These are phyloP conservation scores for Tyria jacobaeae DNA, from an alignment of 2,888 invertebrate genomes.

Conservation along the genomic window DNA sequence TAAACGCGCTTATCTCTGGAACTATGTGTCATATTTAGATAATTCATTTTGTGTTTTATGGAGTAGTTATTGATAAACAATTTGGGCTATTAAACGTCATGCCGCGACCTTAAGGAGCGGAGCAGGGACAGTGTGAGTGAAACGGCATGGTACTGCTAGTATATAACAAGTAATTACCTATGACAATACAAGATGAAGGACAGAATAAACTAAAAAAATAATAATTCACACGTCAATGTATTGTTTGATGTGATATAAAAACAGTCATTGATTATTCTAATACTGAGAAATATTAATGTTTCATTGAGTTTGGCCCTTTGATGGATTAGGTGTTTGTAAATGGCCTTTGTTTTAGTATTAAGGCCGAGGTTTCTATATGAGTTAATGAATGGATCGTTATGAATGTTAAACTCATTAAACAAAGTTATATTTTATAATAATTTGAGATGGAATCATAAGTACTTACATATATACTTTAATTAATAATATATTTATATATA, in stretches of 20 bases:
- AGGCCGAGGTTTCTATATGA: not conserved
- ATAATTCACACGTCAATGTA: slow-evolving; percentile 36
- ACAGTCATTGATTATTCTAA: slow-evolving; percentile 38
- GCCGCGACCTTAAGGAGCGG: too few species aligned
- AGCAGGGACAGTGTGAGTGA: too few species aligned
- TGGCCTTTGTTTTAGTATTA: not conserved
- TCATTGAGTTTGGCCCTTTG: slow-evolving; percentile 5
- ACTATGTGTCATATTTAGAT: too few species aligned
- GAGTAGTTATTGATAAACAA: too few species aligned
- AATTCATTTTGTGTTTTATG: too few species aligned
- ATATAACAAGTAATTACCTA: slow-evolving; percentile 31
- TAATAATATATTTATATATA: too few species aligned
- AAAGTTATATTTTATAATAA: not conserved
- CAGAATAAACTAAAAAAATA: slow-evolving; percentile 26
- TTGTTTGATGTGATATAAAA: slow-evolving; percentile 29
- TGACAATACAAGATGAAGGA: slow-evolving; percentile 34
- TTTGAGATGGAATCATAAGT: not conserved
- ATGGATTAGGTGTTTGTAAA: not conserved
- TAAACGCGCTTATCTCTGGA: too few species aligned
- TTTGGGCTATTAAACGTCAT: too few species aligned
- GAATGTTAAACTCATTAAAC: not conserved
- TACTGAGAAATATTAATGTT: slow-evolving; percentile 30
- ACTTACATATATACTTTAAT: too few species aligned
- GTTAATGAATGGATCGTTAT: not conserved
- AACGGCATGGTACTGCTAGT: too few species aligned